phyloP scores from a whole-genome alignment of 2,113 vertebrate genomes.

The Galeopterus variegatus region DNA sequence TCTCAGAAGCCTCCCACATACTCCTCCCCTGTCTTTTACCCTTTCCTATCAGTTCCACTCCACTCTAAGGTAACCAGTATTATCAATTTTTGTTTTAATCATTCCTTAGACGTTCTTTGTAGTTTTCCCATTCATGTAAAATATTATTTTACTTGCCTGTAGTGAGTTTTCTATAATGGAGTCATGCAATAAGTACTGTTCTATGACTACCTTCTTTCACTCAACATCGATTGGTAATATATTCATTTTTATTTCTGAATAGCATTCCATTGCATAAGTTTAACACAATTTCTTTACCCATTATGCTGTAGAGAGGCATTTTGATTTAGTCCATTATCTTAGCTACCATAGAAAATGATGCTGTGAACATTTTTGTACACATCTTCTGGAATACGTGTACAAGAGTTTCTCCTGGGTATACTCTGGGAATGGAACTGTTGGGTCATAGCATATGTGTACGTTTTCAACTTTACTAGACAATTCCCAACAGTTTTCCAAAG shows the following conservation, averaged over 20 bases:
- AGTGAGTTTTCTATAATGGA: not conserved
- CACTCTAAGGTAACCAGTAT: not conserved
- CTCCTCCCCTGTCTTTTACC: not conserved
- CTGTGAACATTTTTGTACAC: not conserved
- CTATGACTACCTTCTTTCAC: not conserved
- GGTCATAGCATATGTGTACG: not conserved
- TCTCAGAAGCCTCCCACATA: not conserved
- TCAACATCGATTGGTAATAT: not conserved
- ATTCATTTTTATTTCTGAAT: conserved; percentile 48
- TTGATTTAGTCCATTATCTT: not conserved
- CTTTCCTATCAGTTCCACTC: not conserved
- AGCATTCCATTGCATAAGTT: not conserved
- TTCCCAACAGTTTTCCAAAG: conserved; percentile 34
- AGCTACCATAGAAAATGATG: conserved; percentile 35
- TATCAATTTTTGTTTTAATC: not conserved
- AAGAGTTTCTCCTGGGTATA: not conserved
- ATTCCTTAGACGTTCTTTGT: not conserved
- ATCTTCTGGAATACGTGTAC: not conserved
- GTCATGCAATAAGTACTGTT: not conserved
- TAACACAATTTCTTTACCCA: conserved; percentile 21
- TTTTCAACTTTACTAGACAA: conserved; percentile 41
- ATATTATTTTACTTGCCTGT: conserved; percentile 10
- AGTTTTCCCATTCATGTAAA: conserved; percentile 15
- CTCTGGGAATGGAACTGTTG: not conserved
- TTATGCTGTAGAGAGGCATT: not conserved